Evolutionary conservation across 2,888 invertebrate species (phyloP).

Genomic region (Conus canariensis): DNA sequence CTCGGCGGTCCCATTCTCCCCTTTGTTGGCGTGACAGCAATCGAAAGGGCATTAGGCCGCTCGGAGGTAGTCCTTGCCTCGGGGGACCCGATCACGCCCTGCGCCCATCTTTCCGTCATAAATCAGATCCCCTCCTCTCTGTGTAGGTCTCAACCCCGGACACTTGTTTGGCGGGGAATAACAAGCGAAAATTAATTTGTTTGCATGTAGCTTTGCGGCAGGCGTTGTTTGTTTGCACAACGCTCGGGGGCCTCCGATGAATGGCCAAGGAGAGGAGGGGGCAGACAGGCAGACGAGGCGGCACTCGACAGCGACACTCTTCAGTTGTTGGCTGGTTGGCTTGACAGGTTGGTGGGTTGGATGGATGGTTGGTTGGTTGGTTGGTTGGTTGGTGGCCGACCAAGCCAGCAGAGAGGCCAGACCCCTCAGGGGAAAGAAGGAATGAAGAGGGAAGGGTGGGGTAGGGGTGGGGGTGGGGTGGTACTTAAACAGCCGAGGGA

Average conservation of each 20-base stretch:
- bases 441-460: neutral
- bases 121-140: slow-evolving; percentile 1
- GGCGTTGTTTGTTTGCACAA: slow-evolving; percentile 39
- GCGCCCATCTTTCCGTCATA: slow-evolving; percentile 31
- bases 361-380: neutral
- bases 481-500: too few relatives aligned
- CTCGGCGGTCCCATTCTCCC: neutral
- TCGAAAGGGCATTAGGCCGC: slow-evolving; percentile 41
- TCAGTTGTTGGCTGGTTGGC: too few relatives aligned
- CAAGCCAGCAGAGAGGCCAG: neutral
- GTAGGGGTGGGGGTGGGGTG: neutral
- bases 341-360: neutral
- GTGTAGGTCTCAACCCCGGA: neutral
- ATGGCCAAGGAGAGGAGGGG: neutral
- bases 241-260: neutral
- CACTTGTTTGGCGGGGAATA: slow-evolving; percentile 30
- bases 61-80: neutral
- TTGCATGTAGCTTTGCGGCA: slow-evolving; percentile 38
- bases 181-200: slow-evolving; percentile 45
- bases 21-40: slow-evolving; percentile 37
- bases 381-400: neutral
- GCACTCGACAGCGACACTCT: neutral
- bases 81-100: slow-evolving; percentile 11
- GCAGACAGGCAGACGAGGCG: neutral
- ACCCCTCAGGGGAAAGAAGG: neutral